These are phyloP conservation scores for Austrofundulus limnaeus DNA, from an alignment of 2,113 vertebrate species.

Conservation along the genomic window DNA sequence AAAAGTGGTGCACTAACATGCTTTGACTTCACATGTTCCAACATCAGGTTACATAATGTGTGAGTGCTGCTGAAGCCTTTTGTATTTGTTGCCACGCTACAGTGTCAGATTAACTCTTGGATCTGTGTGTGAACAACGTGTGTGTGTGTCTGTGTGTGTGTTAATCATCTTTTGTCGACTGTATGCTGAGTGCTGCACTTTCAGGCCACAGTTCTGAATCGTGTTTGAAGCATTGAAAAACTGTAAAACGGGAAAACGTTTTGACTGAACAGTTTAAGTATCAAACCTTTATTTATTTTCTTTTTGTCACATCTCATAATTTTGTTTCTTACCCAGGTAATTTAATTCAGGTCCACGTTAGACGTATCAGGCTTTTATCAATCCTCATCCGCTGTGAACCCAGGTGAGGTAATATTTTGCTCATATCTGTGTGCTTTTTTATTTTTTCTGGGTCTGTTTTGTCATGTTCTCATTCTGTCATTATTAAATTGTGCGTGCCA, in stretches of 20 bases:
- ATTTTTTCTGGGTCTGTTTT: too few relatives aligned
- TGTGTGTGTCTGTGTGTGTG: background rate
- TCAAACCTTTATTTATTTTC: background rate
- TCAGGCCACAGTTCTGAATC: background rate
- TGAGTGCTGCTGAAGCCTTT: background rate
- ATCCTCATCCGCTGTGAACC: background rate
- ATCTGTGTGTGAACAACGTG: background rate
- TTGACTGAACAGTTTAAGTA: background rate
- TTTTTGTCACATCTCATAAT: background rate
- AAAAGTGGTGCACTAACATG: background rate
- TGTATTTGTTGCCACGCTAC: constrained; percentile 3
- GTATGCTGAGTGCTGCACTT: background rate
- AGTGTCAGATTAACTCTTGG: constrained; percentile 9
- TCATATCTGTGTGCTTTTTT: too few relatives aligned
- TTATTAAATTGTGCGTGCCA: too few relatives aligned
- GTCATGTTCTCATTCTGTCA: too few relatives aligned
- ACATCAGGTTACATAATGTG: constrained; percentile 7
- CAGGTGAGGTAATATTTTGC: too few relatives aligned
- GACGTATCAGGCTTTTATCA: background rate
- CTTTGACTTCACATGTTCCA: background rate
- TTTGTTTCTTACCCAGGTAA: background rate
- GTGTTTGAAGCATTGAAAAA: background rate
- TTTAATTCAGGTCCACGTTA: background rate
- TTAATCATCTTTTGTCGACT: background rate
- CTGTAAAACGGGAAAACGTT: too few relatives aligned